Conservation (phyloP, 1,140 invertebrate species). For the Triops longicaudatus region DNA sequence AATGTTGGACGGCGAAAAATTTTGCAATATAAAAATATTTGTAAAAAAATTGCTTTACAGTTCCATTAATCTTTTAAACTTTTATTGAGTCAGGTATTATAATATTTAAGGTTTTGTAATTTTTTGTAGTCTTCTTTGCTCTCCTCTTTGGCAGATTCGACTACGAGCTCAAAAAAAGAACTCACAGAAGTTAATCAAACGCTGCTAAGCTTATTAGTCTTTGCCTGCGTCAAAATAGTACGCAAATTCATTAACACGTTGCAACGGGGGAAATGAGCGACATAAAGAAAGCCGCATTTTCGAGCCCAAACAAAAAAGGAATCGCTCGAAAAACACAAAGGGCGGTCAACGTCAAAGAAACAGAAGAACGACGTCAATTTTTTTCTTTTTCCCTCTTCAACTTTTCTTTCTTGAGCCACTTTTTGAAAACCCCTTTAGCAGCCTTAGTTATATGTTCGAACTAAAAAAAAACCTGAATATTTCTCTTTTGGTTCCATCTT, state of each 20-base stretch:
- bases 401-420: not conserved
- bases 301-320: not conserved
- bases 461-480: not conserved
- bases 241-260: not conserved
- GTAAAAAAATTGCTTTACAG: too few relatives aligned
- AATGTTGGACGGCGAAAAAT: too few relatives aligned
- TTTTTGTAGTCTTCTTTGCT: too few relatives aligned
- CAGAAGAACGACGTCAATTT: not conserved
- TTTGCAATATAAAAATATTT: too few relatives aligned
- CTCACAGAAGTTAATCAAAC: not conserved
- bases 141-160: too few relatives aligned
- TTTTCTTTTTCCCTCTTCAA: too few relatives aligned
- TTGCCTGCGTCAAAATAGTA: not conserved
- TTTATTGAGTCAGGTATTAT: too few relatives aligned
- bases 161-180: not conserved
- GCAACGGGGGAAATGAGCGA: not conserved
- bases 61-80: too few relatives aligned
- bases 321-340: not conserved
- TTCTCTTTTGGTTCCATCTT: too few relatives aligned
- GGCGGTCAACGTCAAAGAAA: not conserved
- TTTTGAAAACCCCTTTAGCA: not conserved
- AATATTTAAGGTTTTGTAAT: too few relatives aligned
- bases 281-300: not conserved
- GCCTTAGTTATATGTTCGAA: not conserved
- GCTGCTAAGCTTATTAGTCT: not conserved